These are phyloP conservation scores for Cathartes aura DNA, from an alignment of 2,113 vertebrate genomes.

Conservation along the genomic window DNA sequence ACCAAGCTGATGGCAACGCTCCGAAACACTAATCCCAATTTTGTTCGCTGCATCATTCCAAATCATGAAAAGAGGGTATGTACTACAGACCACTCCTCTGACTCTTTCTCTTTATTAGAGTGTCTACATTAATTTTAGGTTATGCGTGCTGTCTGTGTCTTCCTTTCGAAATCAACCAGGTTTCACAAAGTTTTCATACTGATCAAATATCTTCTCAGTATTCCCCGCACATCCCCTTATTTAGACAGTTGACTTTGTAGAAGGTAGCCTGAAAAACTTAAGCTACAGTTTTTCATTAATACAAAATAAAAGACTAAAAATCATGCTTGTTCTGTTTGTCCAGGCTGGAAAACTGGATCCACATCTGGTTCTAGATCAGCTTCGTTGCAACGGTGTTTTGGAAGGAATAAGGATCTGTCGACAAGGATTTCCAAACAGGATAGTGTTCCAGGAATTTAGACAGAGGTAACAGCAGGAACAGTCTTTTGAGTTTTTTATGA, in stretches of 20 bases:
- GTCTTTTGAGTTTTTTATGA: background rate
- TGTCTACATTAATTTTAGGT: background rate
- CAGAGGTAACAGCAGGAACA: conserved; percentile 83
- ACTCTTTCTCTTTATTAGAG: background rate
- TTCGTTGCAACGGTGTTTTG: conserved; percentile 94
- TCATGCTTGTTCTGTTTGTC: background rate
- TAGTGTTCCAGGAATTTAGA: conserved; percentile 98
- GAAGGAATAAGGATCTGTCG: conserved; percentile 97
- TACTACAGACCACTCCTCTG: background rate
- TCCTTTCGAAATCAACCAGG: background rate
- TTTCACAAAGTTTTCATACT: background rate
- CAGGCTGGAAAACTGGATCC: conserved; percentile 96
- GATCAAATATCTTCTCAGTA: background rate
- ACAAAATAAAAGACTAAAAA: background rate
- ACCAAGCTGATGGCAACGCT: conserved; percentile 97
- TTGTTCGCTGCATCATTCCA: conserved; percentile 98
- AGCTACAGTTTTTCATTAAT: fast-evolving
- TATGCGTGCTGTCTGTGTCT: background rate
- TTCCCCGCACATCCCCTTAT: background rate
- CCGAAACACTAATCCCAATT: conserved; percentile 98
- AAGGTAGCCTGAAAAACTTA: background rate
- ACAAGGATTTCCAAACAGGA: conserved; percentile 97
- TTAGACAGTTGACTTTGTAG: background rate
- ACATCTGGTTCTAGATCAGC: conserved; percentile 94
- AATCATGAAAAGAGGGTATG: conserved; percentile 96